These are phyloP conservation scores for Eupithecia subumbrata DNA, from an alignment of 2,888 invertebrate species.

Conservation along the genomic window DNA sequence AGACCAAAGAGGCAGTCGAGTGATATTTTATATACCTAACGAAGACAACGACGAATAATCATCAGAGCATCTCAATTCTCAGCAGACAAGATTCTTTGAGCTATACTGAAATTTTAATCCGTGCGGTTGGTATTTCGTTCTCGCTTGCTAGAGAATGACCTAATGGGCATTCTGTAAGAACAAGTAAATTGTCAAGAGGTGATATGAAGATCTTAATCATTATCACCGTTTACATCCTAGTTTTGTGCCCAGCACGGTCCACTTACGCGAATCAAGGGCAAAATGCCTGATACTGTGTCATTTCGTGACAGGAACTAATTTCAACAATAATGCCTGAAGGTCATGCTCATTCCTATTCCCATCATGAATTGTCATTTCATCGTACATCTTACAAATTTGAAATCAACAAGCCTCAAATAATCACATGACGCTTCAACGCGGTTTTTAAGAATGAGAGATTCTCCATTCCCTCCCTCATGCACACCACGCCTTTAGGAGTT, in stretches of 20 bases:
- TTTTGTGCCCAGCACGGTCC: constrained; percentile 7
- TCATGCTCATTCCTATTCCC: not conserved
- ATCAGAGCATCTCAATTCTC: not conserved
- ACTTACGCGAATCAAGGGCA: constrained; percentile 25
- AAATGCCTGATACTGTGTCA: constrained; percentile 22
- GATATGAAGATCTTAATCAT: constrained; percentile 17
- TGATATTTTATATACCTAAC: constrained; percentile 2
- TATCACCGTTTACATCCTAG: constrained; percentile 21
- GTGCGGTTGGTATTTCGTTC: not conserved
- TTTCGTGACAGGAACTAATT: constrained; percentile 34
- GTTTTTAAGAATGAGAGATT: not conserved
- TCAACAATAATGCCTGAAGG: constrained; percentile 26
- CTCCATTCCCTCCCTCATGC: not conserved
- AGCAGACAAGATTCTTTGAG: not conserved
- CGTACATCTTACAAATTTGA: not conserved
- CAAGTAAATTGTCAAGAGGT: not conserved
- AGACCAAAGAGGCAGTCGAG: too few relatives aligned
- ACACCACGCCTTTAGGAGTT: not conserved
- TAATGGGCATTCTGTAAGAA: not conserved
- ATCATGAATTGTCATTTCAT: constrained; percentile 9
- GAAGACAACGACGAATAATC: not conserved
- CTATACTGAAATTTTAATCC: not conserved
- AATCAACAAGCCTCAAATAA: not conserved
- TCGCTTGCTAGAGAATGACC: not conserved
- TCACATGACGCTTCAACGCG: not conserved